Evolutionary conservation across 2,113 vertebrate species (phyloP).

Genomic region (Phylloscopus trochilus): DNA sequence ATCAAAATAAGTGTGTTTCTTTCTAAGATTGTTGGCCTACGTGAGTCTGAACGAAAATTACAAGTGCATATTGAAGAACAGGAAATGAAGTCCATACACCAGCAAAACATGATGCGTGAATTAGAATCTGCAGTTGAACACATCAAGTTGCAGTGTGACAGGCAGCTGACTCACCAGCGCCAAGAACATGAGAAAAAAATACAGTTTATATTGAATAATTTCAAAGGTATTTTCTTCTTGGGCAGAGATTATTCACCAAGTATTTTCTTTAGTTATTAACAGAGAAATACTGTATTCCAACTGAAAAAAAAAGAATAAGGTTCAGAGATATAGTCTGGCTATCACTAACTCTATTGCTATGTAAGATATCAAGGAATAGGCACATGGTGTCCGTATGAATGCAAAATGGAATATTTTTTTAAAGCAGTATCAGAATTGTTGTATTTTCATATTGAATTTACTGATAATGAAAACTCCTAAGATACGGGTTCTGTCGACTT

Average conservation of each 20-base stretch:
- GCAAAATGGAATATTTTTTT: background rate
- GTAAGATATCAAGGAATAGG: background rate
- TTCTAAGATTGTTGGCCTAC: conserved; percentile 82
- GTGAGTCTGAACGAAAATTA: conserved; percentile 76
- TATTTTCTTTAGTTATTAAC: background rate
- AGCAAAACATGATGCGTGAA: conserved; percentile 67
- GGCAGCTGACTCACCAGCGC: conserved; percentile 80
- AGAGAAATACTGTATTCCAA: background rate
- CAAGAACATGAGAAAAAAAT: conserved; percentile 84
- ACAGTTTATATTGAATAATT: conserved; percentile 78
- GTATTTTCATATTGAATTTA: background rate
- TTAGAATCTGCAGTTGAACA: conserved; percentile 80
- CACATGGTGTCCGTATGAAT: background rate
- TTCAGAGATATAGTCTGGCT: background rate
- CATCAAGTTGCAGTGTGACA: conserved; percentile 79
- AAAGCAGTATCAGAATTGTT: background rate
- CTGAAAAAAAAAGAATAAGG: background rate
- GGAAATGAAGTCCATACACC: conserved; percentile 76
- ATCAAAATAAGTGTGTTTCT: background rate
- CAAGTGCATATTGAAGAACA: conserved; percentile 80
- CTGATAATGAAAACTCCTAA: background rate
- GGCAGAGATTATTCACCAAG: background rate
- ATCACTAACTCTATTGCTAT: background rate
- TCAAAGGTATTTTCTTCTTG: conserved; percentile 75
- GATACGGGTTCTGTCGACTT: fast-evolving